Percentiles rank a stretch among this genome's conserved stretches.
Evolutionary conservation across 2,797 vertebrate species (phyloP).

Genomic region (Centropyge bicolor): DNA sequence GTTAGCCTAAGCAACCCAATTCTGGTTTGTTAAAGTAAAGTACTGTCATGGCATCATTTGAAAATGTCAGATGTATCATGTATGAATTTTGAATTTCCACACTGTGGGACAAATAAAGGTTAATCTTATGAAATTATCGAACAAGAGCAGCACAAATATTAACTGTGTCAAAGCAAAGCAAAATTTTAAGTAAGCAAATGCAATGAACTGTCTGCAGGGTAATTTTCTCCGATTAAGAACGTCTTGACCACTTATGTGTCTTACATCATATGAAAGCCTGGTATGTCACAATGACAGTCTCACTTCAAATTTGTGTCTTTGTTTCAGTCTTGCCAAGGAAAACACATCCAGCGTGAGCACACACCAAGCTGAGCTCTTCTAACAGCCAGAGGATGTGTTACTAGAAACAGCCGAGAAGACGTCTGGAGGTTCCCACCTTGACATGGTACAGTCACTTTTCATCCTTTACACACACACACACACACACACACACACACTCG

Average conservation of each 20-base stretch:
- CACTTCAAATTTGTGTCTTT: background rate
- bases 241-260: background rate
- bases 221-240: background rate
- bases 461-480: conserved; percentile 22
- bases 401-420: background rate
- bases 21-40: no score
- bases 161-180: background rate
- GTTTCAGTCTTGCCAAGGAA: background rate
- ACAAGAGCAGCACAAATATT: background rate
- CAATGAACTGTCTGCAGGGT: background rate
- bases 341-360: background rate
- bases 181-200: background rate
- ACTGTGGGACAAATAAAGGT: no score
- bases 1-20: no score
- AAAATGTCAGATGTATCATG: background rate
- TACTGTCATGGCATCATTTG: background rate
- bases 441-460: conserved; percentile 31
- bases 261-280: background rate
- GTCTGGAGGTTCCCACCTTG: conserved; percentile 12
- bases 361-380: background rate
- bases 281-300: conserved; percentile 2
- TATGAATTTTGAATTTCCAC: no score
- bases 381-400: background rate
- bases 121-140: no score
- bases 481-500: background rate